A percentile compares a stretch with the other conserved stretches of the same genome.
phyloP scores from a whole-genome alignment of 2,797 vertebrate genomes.

The Ceyx erithaca region DNA sequence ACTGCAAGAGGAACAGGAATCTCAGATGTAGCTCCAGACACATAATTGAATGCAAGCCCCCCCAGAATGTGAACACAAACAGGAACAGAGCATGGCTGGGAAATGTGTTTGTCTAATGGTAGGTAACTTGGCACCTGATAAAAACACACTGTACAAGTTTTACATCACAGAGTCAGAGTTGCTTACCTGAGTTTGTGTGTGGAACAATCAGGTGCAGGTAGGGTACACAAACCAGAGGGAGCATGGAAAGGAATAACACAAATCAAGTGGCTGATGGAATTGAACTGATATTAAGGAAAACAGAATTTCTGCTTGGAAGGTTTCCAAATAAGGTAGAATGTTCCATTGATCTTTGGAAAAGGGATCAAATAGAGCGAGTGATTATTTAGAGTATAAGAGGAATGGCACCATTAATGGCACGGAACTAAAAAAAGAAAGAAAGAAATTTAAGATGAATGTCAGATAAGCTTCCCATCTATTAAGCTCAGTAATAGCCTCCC shows the following conservation, averaged over 20 bases:
- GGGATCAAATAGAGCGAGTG: conserved; percentile 48
- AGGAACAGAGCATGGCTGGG: not conserved
- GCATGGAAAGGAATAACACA: conserved; percentile 63
- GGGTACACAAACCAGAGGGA: not conserved
- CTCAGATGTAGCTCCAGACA: not conserved
- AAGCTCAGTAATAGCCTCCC: conserved; percentile 61
- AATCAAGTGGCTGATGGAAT: conserved; percentile 12
- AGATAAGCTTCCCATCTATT: conserved; percentile 66
- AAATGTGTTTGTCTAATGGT: not conserved
- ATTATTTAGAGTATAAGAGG: conserved; percentile 52
- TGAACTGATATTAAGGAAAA: conserved; percentile 41
- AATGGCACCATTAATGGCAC: conserved; percentile 45
- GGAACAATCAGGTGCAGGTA: not conserved
- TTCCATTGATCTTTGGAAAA: conserved; percentile 46
- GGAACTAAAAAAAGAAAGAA: conserved; percentile 39
- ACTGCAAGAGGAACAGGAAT: not conserved
- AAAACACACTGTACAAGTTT: not conserved
- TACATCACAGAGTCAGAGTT: not conserved
- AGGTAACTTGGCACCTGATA: not conserved
- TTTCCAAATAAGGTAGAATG: conserved; percentile 31
- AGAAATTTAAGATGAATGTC: conserved; percentile 67
- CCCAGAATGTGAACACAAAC: not conserved
- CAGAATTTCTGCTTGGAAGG: conserved; percentile 9
- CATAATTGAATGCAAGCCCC: not conserved
- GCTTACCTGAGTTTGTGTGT: conserved; percentile 24